These are phyloP conservation scores for Trimorus sp. DNA, from an alignment of 2,888 invertebrate species.

Conservation along the genomic window DNA sequence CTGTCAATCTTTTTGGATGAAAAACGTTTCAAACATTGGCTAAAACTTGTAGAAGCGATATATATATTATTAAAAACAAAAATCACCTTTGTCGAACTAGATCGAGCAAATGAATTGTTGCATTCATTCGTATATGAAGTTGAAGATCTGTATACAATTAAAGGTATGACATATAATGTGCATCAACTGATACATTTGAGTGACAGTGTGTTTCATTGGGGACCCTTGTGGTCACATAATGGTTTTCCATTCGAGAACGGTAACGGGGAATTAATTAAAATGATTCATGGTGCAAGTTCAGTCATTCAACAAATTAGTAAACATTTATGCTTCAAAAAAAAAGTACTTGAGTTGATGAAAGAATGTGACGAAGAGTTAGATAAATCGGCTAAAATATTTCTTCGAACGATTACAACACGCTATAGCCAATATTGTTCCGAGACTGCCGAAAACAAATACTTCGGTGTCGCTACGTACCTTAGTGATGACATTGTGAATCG, in stretches of 20 bases:
- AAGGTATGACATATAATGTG: conserved; percentile 47
- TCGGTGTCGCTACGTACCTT: too few relatives aligned
- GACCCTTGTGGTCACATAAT: conserved; percentile 16
- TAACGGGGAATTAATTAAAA: conserved; percentile 11
- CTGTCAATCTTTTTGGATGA: too few relatives aligned
- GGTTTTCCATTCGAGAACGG: conserved; percentile 25
- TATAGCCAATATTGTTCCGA: too few relatives aligned
- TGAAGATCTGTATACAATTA: conserved; percentile 32
- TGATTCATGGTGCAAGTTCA: conserved; percentile 22
- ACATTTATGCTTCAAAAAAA: too few relatives aligned
- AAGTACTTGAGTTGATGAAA: too few relatives aligned
- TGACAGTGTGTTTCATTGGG: conserved; percentile 8
- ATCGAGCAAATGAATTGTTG: conserved; percentile 20
- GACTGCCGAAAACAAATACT: too few relatives aligned
- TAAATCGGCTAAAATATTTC: too few relatives aligned
- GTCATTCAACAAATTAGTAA: too few relatives aligned
- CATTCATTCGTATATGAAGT: conserved; percentile 22
- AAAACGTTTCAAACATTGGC: conserved; percentile 36
- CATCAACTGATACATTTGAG: conserved; percentile 15
- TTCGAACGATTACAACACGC: too few relatives aligned
- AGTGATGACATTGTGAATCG: too few relatives aligned
- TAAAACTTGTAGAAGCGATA: conserved; percentile 21
- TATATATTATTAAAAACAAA: conserved; percentile 21
- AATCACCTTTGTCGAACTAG: conserved; percentile 33
- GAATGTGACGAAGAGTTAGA: too few relatives aligned